phyloP scores from a whole-genome alignment of 2,113 vertebrate genomes.

The Dipodomys spectabilis region DNA sequence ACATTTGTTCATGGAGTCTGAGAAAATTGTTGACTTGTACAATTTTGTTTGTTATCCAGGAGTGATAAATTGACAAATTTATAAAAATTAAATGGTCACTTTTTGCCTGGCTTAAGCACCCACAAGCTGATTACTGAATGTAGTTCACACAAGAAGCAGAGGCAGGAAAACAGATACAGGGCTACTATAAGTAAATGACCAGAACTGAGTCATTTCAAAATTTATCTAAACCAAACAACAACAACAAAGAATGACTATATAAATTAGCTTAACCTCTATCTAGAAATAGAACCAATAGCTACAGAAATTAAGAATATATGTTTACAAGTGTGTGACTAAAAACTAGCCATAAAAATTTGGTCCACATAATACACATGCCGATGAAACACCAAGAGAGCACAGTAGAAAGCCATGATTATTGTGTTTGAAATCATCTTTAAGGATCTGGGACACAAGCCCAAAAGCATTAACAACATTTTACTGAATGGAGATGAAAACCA shows the following conservation, averaged over 20 bases:
- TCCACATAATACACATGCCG: not conserved
- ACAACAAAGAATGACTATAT: not conserved
- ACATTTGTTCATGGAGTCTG: slow-evolving; percentile 27
- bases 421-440: not conserved
- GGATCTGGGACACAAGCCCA: not conserved
- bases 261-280: not conserved
- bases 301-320: slow-evolving; percentile 13
- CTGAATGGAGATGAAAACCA: not conserved
- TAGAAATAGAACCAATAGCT: slow-evolving; percentile 38
- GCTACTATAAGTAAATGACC: not conserved
- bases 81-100: slow-evolving; percentile 1
- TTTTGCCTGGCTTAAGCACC: not conserved
- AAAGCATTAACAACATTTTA: slow-evolving; percentile 13
- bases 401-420: not conserved
- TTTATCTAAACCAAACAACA: not conserved
- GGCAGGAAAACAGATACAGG: not conserved
- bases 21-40: slow-evolving; percentile 36
- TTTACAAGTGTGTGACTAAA: slow-evolving; percentile 33
- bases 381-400: not conserved
- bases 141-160: not conserved
- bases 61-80: slow-evolving; percentile 31
- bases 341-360: slow-evolving; percentile 8
- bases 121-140: slow-evolving; percentile 11
- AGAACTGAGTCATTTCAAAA: not conserved
- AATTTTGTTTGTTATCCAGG: not conserved